phyloP scores from a whole-genome alignment of 92 coral and sea anemone species.

The Epizoanthus scotinus region DNA sequence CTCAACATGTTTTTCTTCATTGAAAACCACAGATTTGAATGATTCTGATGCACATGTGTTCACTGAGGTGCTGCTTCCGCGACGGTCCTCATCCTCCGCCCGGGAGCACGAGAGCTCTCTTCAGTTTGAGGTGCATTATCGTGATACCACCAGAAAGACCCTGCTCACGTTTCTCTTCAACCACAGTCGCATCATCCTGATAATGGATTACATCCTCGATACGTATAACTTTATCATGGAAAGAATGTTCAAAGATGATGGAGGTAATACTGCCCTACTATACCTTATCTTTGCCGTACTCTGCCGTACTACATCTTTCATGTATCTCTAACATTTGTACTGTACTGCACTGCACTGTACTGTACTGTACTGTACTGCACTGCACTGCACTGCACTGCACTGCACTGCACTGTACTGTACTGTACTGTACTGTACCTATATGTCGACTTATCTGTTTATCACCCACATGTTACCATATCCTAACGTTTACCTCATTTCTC shows the following conservation, averaged over 20 bases:
- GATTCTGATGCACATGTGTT: slow-evolving; percentile 80
- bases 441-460: too few relatives aligned
- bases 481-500: too few relatives aligned
- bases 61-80: slow-evolving; percentile 83
- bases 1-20: neutral
- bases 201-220: slow-evolving; percentile 87
- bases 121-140: slow-evolving; percentile 95
- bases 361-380: too few relatives aligned
- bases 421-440: too few relatives aligned
- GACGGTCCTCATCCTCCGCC: slow-evolving; percentile 48
- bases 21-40: slow-evolving; percentile 52
- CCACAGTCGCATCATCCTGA: slow-evolving; percentile 92
- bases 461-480: too few relatives aligned
- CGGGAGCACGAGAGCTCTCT: slow-evolving; percentile 61
- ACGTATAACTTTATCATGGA: slow-evolving; percentile 97
- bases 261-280: slow-evolving; percentile 23
- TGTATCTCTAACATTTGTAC: too few relatives aligned
- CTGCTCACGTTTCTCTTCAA: slow-evolving; percentile 85
- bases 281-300: neutral
- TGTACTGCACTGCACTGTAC: too few relatives aligned
- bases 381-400: too few relatives aligned
- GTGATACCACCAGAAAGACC: slow-evolving; percentile 81
- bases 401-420: too few relatives aligned
- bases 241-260: slow-evolving; percentile 72
- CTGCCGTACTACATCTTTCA: too few relatives aligned